phyloP scores from a whole-genome alignment of 2,797 vertebrate species.

The Mus spretus region DNA sequence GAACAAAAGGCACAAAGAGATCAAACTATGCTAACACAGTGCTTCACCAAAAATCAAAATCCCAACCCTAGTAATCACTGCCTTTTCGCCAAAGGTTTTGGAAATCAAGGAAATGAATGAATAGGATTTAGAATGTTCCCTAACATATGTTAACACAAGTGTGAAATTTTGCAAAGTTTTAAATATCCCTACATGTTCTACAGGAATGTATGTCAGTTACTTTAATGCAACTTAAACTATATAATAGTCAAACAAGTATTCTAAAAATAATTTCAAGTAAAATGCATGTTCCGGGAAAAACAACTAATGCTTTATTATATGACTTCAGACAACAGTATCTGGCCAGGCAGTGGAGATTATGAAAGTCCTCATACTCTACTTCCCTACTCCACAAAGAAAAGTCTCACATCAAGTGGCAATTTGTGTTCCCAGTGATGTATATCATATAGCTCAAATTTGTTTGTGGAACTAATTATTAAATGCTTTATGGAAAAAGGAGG shows the following conservation, averaged over 20 bases:
- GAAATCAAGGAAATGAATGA: not conserved
- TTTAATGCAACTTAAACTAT: not conserved
- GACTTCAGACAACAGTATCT: not conserved
- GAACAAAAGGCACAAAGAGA: not conserved
- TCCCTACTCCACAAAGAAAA: not conserved
- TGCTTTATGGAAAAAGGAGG: not conserved
- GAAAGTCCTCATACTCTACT: not conserved
- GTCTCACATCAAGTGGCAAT: not conserved
- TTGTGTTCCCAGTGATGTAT: not conserved
- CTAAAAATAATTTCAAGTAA: slow-evolving; percentile 14
- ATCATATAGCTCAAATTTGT: not conserved
- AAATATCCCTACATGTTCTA: not conserved
- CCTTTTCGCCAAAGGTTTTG: not conserved
- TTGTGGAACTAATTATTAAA: not conserved
- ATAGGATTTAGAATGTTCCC: not conserved
- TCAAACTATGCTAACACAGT: not conserved
- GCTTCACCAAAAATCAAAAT: slow-evolving; percentile 35
- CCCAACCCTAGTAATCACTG: not conserved
- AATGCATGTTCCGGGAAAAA: not conserved
- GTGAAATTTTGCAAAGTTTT: slow-evolving; percentile 8
- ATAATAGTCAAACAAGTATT: not conserved
- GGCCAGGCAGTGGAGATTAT: too few species aligned
- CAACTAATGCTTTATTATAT: not conserved
- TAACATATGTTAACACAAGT: not conserved
- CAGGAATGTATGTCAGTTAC: not conserved